Evolutionary conservation across 2,113 vertebrate species (phyloP), one percentile per base, ranked within the genome.

Genomic region (Corythoichthys haematopterus): DNA sequence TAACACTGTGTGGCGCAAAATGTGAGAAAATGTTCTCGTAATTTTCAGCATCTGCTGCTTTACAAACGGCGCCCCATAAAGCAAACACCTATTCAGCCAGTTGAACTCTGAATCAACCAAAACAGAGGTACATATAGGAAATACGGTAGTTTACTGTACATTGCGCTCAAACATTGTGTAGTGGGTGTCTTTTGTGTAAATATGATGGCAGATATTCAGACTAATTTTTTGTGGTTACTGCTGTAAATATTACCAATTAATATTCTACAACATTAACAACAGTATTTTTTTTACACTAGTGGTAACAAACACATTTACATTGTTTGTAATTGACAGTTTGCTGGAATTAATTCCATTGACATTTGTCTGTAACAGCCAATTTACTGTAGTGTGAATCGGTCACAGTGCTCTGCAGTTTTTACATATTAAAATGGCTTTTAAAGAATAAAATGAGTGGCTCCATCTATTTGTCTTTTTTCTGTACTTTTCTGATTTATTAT

Each of bases 371-470:
- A 70, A 65, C 51, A 69, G 35, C 66, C 56, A 66, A 75, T 74
- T 33, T 20, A 65, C 50, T 33, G 43, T 33, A 6, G 43, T 82
- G 77, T 84, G 78, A 83, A 81, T 77, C 72, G 28, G 68, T 58
- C 71, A 75, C 65, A 76, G 66, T 78, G 69, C 62, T 81, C 65
- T 74, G 82, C 38, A 11, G 63, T 85, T 87, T 88, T 70, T 86
- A 71, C 69, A 78, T 79, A 90, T 83, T 88, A 88, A 89, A 88
- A 75, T 60, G 65, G 69, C 67, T 79, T 84, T 81, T 70, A 75
- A 86, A 78, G 65, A 8, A 78, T 3, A 5, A 9, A 6, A 16
- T 15, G 55, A 14, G 33, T 57, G 10, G 28, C 28, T 43, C 40
- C 40, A 43, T 43, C 40, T 43, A 43, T 43, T 3, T 36, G 55